These are phyloP conservation scores for Molossus molossus DNA, from an alignment of 2,797 vertebrate species.

Conservation along the genomic window DNA sequence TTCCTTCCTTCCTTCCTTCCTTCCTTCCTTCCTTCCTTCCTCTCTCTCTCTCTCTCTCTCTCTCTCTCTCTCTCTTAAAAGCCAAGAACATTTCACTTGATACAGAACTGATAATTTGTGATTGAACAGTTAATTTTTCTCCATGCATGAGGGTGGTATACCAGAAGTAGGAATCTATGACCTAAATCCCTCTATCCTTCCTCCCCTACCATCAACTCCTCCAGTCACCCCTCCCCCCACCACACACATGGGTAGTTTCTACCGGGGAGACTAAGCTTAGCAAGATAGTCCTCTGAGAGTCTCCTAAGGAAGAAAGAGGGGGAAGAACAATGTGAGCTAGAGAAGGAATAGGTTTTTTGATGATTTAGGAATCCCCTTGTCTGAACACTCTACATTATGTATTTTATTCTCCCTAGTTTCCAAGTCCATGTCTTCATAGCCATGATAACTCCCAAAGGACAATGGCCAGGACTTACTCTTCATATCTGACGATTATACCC, in stretches of 20 bases:
- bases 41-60: too few species aligned
- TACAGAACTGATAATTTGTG: not conserved
- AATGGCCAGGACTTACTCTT: not conserved
- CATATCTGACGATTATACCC: not conserved
- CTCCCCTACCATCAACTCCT: not conserved
- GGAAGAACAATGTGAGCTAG: not conserved
- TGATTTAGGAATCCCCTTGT: not conserved
- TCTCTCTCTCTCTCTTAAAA: not conserved
- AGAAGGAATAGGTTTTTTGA: not conserved
- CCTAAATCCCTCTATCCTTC: not conserved
- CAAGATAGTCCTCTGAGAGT: not conserved
- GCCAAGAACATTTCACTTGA: slow-evolving; percentile 26
- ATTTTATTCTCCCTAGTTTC: not conserved
- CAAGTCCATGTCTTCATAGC: not conserved
- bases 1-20: too few species aligned
- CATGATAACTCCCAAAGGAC: not conserved
- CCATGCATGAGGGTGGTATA: not conserved
- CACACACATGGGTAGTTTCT: not conserved
- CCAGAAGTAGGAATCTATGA: not conserved
- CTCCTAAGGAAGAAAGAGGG: not conserved
- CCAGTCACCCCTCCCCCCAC: not conserved
- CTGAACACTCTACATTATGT: not conserved
- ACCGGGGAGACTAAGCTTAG: not conserved
- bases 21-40: too few species aligned
- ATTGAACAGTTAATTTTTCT: not conserved